Percentiles rank a stretch among this genome's conserved stretches.
phyloP scores from a whole-genome alignment of 2,888 invertebrate genomes.

The Aethes cnicana region DNA sequence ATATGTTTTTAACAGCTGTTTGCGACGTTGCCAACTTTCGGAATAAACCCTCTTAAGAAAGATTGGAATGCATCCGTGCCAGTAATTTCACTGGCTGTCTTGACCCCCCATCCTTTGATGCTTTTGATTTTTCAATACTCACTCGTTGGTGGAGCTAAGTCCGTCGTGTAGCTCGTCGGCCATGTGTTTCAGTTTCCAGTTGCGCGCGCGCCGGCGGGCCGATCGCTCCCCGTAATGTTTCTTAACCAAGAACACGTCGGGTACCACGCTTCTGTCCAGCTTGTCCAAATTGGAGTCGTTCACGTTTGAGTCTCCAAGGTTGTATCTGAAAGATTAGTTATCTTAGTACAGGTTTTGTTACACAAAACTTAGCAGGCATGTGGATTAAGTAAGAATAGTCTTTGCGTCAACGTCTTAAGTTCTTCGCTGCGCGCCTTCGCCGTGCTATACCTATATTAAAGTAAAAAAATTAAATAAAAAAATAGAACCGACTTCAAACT shows the following conservation, averaged over 20 bases:
- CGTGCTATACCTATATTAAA: no score
- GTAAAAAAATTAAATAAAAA: no score
- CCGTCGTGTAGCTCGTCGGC: constrained; percentile 83
- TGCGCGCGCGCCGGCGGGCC: constrained; percentile 87
- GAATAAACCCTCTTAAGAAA: no score
- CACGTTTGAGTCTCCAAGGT: constrained; percentile 93
- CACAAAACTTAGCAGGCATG: no score
- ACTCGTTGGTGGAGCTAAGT: constrained; percentile 84
- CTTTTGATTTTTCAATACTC: background rate
- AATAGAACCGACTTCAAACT: no score
- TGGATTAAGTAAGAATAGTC: no score
- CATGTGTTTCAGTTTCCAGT: constrained; percentile 96
- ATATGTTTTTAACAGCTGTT: no score
- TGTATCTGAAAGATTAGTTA: constrained; percentile 84
- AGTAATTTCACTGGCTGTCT: background rate
- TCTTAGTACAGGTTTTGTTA: no score
- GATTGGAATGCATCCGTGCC: no score
- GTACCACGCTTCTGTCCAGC: constrained; percentile 85
- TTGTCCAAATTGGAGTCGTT: constrained; percentile 95
- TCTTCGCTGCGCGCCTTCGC: no score
- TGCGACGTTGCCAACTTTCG: no score
- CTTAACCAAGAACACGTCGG: constrained; percentile 97
- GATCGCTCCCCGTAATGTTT: constrained; percentile 91
- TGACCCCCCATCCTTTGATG: background rate
- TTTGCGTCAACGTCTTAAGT: no score